phyloP scores from a whole-genome alignment of 2,888 invertebrate species.

The Gortyna flavago region DNA sequence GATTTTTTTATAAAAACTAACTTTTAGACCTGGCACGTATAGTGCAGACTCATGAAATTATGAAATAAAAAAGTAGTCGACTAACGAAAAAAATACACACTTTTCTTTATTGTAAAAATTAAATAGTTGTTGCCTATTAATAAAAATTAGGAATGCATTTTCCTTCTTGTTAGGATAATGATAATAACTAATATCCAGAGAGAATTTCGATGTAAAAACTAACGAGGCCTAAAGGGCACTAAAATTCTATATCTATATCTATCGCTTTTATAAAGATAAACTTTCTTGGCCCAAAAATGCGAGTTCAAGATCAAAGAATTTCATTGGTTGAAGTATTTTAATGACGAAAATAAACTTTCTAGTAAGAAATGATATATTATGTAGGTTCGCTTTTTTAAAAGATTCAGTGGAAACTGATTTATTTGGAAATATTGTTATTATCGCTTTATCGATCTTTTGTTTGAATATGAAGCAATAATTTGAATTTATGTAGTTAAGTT shows the following conservation, averaged over 20 bases:
- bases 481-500: slow-evolving; percentile 59
- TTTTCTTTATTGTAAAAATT: slow-evolving; percentile 17
- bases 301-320: slow-evolving; percentile 7
- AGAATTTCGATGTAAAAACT: slow-evolving; percentile 33
- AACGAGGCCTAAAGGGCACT: slow-evolving; percentile 40
- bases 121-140: slow-evolving; percentile 52
- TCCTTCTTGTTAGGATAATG: slow-evolving; percentile 35
- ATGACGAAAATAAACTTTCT: not conserved
- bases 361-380: not conserved
- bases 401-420: slow-evolving; percentile 30
- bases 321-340: slow-evolving; percentile 9
- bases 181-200: slow-evolving; percentile 42
- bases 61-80: slow-evolving; percentile 28
- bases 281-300: slow-evolving; percentile 39
- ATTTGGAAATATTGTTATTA: slow-evolving; percentile 51
- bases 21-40: slow-evolving; percentile 48
- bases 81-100: slow-evolving; percentile 7
- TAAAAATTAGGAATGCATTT: slow-evolving; percentile 47
- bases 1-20: slow-evolving; percentile 52
- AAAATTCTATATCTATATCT: not conserved
- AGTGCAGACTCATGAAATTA: slow-evolving; percentile 28
- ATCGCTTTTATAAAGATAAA: slow-evolving; percentile 15
- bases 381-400: slow-evolving; percentile 10
- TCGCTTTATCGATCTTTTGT: slow-evolving; percentile 55
- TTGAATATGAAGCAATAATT: slow-evolving; percentile 64